A percentile compares a stretch with the other conserved stretches of the same genome.
Evolutionary conservation across 92 coral and sea anemone genomes (phyloP).

Genomic region (Blastomussa wellsi): DNA sequence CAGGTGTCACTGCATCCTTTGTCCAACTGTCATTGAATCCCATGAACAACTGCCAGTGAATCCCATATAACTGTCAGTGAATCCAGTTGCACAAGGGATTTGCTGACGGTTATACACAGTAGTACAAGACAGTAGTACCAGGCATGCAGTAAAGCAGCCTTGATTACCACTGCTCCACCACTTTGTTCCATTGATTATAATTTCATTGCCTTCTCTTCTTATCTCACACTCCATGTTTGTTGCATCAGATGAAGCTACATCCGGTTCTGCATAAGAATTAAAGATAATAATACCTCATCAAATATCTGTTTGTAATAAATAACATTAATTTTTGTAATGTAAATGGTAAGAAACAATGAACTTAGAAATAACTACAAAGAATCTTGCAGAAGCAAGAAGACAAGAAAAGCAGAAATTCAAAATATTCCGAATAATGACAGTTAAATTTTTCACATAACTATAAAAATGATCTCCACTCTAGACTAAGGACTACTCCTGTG

Average conservation of each 20-base stretch:
- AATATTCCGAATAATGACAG: too few relatives aligned
- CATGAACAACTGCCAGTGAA: too few relatives aligned
- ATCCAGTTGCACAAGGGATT: background rate
- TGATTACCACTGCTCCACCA: slow-evolving; percentile 98
- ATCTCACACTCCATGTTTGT: slow-evolving; percentile 98
- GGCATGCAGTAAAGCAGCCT: too few relatives aligned
- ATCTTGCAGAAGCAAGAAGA: background rate
- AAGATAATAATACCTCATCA: background rate
- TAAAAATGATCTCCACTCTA: too few relatives aligned
- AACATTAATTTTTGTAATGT: background rate
- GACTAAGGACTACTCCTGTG: too few relatives aligned
- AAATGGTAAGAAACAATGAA: background rate
- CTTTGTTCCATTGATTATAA: slow-evolving; percentile 87
- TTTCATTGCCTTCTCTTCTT: slow-evolving; percentile 59
- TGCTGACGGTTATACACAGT: too few relatives aligned
- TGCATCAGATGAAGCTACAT: slow-evolving; percentile 98
- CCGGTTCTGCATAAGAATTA: slow-evolving; percentile 72
- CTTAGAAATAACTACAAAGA: background rate
- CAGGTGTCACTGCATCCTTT: too few relatives aligned
- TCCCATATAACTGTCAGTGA: too few relatives aligned
- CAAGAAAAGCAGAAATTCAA: background rate
- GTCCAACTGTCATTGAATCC: too few relatives aligned
- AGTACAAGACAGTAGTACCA: background rate
- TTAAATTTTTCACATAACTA: too few relatives aligned
- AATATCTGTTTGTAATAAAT: background rate